phyloP scores from a whole-genome alignment of 2,113 vertebrate species.

The Rhea pennata region DNA sequence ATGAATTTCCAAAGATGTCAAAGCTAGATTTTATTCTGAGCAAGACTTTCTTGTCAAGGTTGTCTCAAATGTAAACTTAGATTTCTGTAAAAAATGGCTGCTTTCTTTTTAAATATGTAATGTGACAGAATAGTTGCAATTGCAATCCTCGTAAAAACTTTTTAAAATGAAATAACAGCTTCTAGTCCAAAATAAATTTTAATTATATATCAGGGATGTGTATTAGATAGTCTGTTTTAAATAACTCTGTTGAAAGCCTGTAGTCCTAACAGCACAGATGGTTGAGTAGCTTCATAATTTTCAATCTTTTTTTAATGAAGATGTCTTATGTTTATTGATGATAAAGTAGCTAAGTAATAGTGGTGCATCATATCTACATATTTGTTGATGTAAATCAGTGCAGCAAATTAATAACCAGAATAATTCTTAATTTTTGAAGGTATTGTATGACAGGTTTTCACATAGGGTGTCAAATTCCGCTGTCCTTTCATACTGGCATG shows the following conservation, averaged over 20 bases:
- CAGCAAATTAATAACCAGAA: background rate
- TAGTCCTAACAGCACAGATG: constrained; percentile 39
- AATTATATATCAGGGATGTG: background rate
- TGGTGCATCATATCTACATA: constrained; percentile 5
- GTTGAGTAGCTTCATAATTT: constrained; percentile 42
- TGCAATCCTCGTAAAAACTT: background rate
- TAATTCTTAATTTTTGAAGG: background rate
- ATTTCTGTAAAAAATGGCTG: background rate
- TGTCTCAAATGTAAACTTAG: background rate
- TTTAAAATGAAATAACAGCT: background rate
- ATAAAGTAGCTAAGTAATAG: background rate
- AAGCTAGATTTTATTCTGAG: background rate
- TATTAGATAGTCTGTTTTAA: constrained; percentile 43
- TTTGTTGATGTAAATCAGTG: constrained; percentile 34
- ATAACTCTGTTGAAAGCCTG: constrained; percentile 15
- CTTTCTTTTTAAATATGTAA: background rate
- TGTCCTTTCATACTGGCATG: background rate
- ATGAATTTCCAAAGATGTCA: background rate
- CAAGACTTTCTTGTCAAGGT: background rate
- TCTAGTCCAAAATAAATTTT: background rate
- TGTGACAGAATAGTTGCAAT: background rate
- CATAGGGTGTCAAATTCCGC: background rate
- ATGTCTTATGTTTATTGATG: constrained; percentile 63
- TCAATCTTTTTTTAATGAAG: constrained; percentile 35
- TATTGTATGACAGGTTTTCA: background rate